Evolutionary conservation across 1,140 invertebrate genomes (phyloP).

Genomic region (Adoxophyes honmai): DNA sequence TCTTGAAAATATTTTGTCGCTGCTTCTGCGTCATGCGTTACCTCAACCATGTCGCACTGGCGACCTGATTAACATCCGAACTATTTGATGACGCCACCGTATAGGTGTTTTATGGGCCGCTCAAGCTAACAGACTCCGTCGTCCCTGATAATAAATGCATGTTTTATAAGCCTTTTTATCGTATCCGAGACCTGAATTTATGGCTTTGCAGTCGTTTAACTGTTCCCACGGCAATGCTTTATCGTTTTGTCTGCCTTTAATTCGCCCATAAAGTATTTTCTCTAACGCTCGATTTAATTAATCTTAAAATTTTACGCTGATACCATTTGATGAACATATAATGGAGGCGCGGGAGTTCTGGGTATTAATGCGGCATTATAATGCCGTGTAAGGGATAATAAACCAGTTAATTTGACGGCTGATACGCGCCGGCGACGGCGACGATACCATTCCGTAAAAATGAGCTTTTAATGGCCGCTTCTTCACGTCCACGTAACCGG

Average conservation of each 20-base stretch:
- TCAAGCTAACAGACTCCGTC: not conserved
- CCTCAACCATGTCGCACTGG: no score
- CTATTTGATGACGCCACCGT: not conserved
- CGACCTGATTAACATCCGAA: no score
- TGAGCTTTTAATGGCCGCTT: constrained; percentile 25
- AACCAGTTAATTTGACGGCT: constrained; percentile 22
- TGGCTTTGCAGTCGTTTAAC: constrained; percentile 29
- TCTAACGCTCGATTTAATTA: constrained; percentile 29
- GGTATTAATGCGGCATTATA: not conserved
- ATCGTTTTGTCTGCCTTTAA: constrained; percentile 32
- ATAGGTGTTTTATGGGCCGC: not conserved
- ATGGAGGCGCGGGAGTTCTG: no score
- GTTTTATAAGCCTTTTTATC: constrained; percentile 39
- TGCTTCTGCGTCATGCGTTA: no score
- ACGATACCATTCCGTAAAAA: constrained; percentile 22
- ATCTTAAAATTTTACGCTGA: constrained; percentile 14
- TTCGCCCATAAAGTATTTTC: constrained; percentile 29
- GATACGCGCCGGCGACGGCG: constrained; percentile 15
- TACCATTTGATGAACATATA: no score
- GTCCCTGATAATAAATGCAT: constrained; percentile 35
- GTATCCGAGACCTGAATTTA: constrained; percentile 29
- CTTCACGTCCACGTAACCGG: not conserved
- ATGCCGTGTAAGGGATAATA: constrained; percentile 13
- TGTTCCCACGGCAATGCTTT: constrained; percentile 38
- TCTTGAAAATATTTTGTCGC: no score